Evolutionary conservation across 2,797 vertebrate species (phyloP), one percentile per base, ranked within the genome.

Genomic region (Rhynchotus rufescens): DNA sequence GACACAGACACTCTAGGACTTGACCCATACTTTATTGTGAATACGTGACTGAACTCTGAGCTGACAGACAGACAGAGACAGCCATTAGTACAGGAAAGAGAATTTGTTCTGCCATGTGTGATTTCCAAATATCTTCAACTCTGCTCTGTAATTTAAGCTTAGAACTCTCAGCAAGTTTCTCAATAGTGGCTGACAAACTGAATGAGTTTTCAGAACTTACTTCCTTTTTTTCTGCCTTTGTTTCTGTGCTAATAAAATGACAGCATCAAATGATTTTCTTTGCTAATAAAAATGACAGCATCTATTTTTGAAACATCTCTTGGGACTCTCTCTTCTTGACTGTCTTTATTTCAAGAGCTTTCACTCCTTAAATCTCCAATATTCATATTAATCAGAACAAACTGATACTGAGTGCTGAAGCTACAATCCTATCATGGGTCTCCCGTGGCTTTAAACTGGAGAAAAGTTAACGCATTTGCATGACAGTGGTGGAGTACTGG

Each of bases 1-100:
- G 90, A 93, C 84, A 92, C 86, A 96, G 90, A 94, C 89, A 86
- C 86, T 68, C 11, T 82, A 93, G 89, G 90, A 94, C 85, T 86
- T 93, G 94, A 96, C 94, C 95, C 72, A 96, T 77, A 96, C 94
- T 94, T 95, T 68, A 75, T 68, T 96, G 92, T 96, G 94, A 92
- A 89, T 93, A 92, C 4, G 45, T 93, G 96, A 94, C 86, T 96
- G 94, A 95, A 84, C 65, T 89, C 90, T 34, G 88, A 94, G 84
- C 91, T 94, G 95, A 94, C 90, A 94, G 86, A 95, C 92, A 93
- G 94, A 94, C 75, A 87, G 84, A 92, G 80, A 88, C 61, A 77
- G 72, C 80, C 90, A 92, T 91, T 77, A 93, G 82, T 84, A 86
- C 87, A 78, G 88, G 94, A 94, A 94, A 94, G 84, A 88, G 89